Conservation (phyloP, 2,113 vertebrate genomes). For the Pheucticus melanocephalus region DNA sequence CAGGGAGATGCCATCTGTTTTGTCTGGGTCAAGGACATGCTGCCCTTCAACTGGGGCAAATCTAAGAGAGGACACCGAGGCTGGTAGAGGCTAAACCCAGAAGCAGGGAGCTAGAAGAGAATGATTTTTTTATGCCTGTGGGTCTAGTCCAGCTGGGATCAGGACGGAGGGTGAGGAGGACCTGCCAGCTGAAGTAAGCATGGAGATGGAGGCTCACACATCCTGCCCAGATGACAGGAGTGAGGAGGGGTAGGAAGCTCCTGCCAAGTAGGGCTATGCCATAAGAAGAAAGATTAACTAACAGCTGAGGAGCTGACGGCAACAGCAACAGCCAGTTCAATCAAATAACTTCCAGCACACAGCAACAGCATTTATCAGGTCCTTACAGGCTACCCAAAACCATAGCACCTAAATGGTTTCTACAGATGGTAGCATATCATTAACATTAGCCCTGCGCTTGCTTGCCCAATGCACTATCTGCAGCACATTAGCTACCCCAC, state of each 20-base stretch:
- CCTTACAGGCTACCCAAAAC: background rate
- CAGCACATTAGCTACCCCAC: background rate
- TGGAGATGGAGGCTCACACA: background rate
- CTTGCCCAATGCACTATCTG: background rate
- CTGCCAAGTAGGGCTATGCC: background rate
- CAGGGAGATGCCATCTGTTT: constrained; percentile 35
- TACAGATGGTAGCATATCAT: background rate
- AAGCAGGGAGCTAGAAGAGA: background rate
- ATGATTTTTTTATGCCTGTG: background rate
- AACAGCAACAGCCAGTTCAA: background rate
- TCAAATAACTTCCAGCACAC: background rate
- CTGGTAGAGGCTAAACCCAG: background rate
- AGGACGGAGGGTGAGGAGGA: background rate
- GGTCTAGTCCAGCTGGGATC: background rate
- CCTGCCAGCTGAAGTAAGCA: background rate
- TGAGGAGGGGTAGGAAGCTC: background rate
- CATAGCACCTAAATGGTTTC: background rate
- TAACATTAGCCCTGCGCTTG: background rate
- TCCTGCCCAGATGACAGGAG: background rate
- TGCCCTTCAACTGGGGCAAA: background rate
- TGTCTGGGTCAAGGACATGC: constrained; percentile 17
- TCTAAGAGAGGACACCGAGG: background rate
- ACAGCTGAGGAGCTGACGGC: background rate
- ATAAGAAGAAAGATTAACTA: background rate
- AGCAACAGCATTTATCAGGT: background rate